A percentile compares a stretch with the other conserved stretches of the same genome.
These are phyloP conservation scores for Conistra vaccinii DNA, from an alignment of 2,888 invertebrate genomes.

Conservation along the genomic window DNA sequence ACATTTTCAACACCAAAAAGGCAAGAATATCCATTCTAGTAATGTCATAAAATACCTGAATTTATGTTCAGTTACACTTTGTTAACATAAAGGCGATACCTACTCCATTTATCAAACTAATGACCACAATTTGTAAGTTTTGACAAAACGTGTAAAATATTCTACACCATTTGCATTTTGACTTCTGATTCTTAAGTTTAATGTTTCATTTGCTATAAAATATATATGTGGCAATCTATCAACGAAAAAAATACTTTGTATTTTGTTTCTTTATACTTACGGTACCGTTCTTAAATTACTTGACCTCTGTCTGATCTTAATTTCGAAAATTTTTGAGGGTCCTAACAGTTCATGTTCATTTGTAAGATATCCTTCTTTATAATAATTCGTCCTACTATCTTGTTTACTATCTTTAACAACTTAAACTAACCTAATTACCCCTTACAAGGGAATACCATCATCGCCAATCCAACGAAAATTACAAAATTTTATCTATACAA, in stretches of 20 bases:
- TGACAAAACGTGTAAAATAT: slow-evolving; percentile 60
- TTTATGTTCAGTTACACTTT: slow-evolving; percentile 36
- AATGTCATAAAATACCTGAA: slow-evolving; percentile 33
- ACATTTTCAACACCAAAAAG: slow-evolving; percentile 14
- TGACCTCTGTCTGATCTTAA: slow-evolving; percentile 5
- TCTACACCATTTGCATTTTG: slow-evolving; percentile 50
- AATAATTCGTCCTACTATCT: not conserved
- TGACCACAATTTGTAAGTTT: slow-evolving; percentile 54
- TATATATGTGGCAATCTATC: slow-evolving; percentile 51
- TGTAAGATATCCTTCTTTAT: not conserved
- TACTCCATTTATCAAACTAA: slow-evolving; percentile 57
- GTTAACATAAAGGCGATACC: slow-evolving; percentile 45
- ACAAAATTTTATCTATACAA: slow-evolving; percentile 67
- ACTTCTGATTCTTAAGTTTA: slow-evolving; percentile 49
- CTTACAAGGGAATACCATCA: slow-evolving; percentile 12
- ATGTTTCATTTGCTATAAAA: slow-evolving; percentile 45
- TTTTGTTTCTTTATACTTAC: not conserved
- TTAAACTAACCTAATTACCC: slow-evolving; percentile 27
- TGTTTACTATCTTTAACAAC: not conserved
- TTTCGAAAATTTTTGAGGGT: not conserved
- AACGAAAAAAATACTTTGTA: slow-evolving; percentile 27
- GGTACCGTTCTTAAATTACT: not conserved
- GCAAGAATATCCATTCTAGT: slow-evolving; percentile 17
- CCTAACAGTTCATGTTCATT: not conserved
- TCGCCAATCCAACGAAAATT: slow-evolving; percentile 50